Percentiles rank a stretch among this genome's conserved stretches.
phyloP scores from a whole-genome alignment of 2,113 vertebrate species.

The Lasiurus cinereus region DNA sequence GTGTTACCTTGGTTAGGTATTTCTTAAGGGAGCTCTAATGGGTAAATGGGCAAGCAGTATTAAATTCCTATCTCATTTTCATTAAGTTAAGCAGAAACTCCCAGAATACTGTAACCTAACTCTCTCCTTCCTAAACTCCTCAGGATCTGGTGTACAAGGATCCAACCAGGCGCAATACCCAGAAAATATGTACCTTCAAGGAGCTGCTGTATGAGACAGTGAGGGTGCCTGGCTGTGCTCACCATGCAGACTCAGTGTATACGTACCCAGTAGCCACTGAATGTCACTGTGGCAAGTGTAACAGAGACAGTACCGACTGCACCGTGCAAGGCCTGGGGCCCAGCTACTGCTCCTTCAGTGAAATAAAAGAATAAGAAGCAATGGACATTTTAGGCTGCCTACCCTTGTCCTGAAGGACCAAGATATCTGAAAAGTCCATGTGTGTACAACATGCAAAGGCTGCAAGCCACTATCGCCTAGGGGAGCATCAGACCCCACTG shows the following conservation, averaged over 20 bases:
- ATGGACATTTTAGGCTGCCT: background rate
- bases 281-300: constrained; percentile 91
- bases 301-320: constrained; percentile 90
- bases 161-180: constrained; percentile 76
- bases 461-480: background rate
- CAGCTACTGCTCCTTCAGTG: constrained; percentile 88
- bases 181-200: constrained; percentile 92
- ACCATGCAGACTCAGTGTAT: constrained; percentile 86
- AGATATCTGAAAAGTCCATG: background rate
- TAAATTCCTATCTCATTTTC: constrained; percentile 32
- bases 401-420: background rate
- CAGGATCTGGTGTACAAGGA: constrained; percentile 90
- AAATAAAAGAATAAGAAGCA: constrained; percentile 80
- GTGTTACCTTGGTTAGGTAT: background rate
- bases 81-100: background rate
- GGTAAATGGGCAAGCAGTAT: background rate
- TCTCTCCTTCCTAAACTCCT: constrained; percentile 58
- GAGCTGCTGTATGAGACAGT: constrained; percentile 91
- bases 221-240: constrained; percentile 90
- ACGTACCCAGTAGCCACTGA: constrained; percentile 92
- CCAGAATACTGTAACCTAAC: background rate
- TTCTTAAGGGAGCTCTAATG: background rate
- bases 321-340: constrained; percentile 86
- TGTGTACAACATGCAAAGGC: background rate
- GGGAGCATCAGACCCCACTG: background rate